phyloP scores from a whole-genome alignment of 2,113 vertebrate genomes.

The Empidonax traillii region DNA sequence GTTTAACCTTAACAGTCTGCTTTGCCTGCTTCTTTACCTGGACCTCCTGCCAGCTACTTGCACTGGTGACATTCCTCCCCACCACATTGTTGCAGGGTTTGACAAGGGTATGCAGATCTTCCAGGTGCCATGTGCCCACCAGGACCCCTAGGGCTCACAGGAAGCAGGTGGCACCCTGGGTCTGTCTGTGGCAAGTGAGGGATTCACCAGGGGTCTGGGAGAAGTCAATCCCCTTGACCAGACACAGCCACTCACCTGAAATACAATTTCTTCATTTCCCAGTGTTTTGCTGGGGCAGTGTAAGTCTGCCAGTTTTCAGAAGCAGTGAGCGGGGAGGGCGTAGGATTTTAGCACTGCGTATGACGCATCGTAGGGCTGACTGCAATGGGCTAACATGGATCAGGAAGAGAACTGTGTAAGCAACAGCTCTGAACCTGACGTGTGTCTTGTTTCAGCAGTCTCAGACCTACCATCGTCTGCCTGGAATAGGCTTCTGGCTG shows the following conservation, averaged over 20 bases:
- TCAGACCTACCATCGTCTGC: constrained; percentile 40
- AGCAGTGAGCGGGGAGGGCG: neutral
- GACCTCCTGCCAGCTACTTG: neutral
- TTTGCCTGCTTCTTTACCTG: neutral
- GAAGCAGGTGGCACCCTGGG: neutral
- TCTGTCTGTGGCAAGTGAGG: neutral
- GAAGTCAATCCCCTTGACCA: neutral
- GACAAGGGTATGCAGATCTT: neutral
- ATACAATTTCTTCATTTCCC: neutral
- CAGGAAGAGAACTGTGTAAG: neutral
- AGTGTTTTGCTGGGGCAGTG: neutral
- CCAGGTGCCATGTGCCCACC: neutral
- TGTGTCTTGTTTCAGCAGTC: constrained; percentile 19
- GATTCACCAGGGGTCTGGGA: neutral
- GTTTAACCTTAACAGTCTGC: neutral
- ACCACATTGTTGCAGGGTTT: neutral
- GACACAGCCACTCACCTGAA: neutral
- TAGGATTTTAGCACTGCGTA: neutral
- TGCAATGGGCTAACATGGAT: constrained; percentile 40
- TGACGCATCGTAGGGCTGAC: neutral
- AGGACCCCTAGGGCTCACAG: neutral
- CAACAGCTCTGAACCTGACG: constrained; percentile 49
- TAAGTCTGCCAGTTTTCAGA: neutral
- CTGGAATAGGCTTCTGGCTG: constrained; percentile 54
- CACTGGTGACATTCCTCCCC: neutral